Evolutionary conservation across 2,113 vertebrate genomes (phyloP).

Genomic region (Cyanocitta stelleri): DNA sequence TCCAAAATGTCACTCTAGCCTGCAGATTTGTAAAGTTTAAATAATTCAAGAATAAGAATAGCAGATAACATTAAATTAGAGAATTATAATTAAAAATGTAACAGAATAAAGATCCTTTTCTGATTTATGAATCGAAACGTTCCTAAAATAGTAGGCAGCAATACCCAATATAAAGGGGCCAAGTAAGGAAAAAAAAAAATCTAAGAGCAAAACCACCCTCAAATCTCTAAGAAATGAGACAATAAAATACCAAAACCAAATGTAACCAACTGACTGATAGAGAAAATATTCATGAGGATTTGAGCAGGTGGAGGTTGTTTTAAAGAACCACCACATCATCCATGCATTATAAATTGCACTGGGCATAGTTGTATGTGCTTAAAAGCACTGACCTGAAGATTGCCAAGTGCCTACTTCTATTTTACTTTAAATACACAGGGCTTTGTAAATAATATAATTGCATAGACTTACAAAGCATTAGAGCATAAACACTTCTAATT

Average conservation of each 20-base stretch:
- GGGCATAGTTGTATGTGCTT: rapidly evolving
- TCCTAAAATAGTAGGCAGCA: background rate
- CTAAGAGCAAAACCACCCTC: background rate
- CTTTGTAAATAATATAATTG: background rate
- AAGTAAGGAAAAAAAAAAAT: background rate
- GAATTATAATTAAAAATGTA: background rate
- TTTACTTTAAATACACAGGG: background rate
- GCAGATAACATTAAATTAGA: background rate
- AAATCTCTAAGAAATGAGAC: background rate
- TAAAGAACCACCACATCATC: background rate
- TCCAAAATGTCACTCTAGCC: background rate
- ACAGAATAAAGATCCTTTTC: background rate
- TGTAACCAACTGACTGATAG: background rate
- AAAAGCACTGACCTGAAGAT: background rate
- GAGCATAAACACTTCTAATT: background rate
- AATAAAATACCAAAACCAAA: background rate
- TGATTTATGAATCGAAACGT: background rate
- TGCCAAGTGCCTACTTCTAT: background rate
- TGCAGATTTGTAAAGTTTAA: background rate
- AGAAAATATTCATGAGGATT: background rate
- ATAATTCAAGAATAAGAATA: background rate
- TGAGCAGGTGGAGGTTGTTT: background rate
- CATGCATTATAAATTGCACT: background rate
- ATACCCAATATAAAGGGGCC: background rate
- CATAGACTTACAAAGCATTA: background rate